phyloP scores from a whole-genome alignment of 1,140 invertebrate species.

The Scylla paramamosain region DNA sequence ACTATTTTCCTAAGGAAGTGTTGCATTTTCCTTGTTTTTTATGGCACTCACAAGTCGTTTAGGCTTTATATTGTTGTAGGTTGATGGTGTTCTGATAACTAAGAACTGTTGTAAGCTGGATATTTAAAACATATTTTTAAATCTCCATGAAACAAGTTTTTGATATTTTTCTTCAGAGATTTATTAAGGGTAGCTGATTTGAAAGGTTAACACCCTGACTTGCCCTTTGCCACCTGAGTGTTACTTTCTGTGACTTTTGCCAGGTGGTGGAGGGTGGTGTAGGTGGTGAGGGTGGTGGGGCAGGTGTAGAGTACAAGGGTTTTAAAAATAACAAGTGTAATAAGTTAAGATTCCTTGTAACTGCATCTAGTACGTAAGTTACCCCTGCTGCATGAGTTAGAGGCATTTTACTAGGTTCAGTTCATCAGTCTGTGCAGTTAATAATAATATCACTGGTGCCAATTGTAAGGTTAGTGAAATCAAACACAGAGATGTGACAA shows the following conservation, averaged over 20 bases:
- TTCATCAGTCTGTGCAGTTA: not conserved
- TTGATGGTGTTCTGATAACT: not conserved
- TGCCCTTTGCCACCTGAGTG: too few relatives aligned
- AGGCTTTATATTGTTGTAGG: not conserved
- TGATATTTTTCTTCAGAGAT: not conserved
- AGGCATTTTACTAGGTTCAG: not conserved
- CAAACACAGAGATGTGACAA: not conserved
- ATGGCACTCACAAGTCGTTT: not conserved
- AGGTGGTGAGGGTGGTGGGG: too few relatives aligned
- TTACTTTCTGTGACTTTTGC: too few relatives aligned
- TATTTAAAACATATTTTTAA: too few relatives aligned
- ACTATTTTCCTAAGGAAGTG: not conserved
- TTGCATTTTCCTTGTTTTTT: not conserved
- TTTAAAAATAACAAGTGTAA: too few relatives aligned
- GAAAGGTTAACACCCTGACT: not conserved
- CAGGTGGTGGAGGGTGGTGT: too few relatives aligned
- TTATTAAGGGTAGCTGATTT: not conserved
- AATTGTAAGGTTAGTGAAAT: not conserved
- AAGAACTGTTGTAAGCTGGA: not conserved
- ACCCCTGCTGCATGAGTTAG: too few relatives aligned
- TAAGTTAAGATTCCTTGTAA: not conserved
- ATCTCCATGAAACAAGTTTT: too few relatives aligned
- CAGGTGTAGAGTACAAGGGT: too few relatives aligned
- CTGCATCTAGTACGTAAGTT: not conserved
- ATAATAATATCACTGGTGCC: not conserved